These are phyloP conservation scores for Octopus bimaculoides DNA, from an alignment of 1,140 invertebrate species.

Conservation along the genomic window DNA sequence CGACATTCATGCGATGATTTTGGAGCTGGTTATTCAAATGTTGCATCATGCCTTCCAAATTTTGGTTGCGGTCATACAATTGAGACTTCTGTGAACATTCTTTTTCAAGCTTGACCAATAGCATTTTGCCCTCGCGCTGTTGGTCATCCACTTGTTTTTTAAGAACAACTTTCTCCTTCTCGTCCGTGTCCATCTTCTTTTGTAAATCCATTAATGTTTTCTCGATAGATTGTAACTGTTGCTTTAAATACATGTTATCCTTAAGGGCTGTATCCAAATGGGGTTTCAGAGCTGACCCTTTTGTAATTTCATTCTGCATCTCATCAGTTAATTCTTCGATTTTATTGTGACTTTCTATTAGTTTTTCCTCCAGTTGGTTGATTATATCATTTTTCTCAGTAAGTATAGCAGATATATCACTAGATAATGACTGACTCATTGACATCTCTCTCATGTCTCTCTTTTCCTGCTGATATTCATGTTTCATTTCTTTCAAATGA, in stretches of 20 bases:
- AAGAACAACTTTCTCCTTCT: constrained; percentile 37
- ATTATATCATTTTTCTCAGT: constrained; percentile 49
- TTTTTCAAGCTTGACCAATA: constrained; percentile 32
- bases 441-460: constrained; percentile 33
- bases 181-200: constrained; percentile 32
- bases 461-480: constrained; percentile 43
- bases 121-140: constrained; percentile 15
- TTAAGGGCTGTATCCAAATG: constrained; percentile 34
- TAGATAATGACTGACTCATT: constrained; percentile 41
- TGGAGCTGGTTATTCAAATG: constrained; percentile 30
- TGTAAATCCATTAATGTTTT: constrained; percentile 32
- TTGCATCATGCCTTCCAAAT: constrained; percentile 33
- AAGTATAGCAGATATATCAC: constrained; percentile 43
- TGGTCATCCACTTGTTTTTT: constrained; percentile 39
- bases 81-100: constrained; percentile 37
- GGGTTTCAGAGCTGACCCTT: constrained; percentile 36
- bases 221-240: constrained; percentile 39
- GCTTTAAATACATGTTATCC: constrained; percentile 34
- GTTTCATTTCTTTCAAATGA: constrained; percentile 42
- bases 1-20: constrained; percentile 5
- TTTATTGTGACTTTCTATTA: constrained; percentile 50
- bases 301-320: constrained; percentile 38
- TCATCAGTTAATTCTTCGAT: constrained; percentile 46
- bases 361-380: constrained; percentile 49
- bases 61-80: constrained; percentile 36